Evolutionary conservation across 1,140 invertebrate species (phyloP).

Genomic region (Odontomachus brunneus): DNA sequence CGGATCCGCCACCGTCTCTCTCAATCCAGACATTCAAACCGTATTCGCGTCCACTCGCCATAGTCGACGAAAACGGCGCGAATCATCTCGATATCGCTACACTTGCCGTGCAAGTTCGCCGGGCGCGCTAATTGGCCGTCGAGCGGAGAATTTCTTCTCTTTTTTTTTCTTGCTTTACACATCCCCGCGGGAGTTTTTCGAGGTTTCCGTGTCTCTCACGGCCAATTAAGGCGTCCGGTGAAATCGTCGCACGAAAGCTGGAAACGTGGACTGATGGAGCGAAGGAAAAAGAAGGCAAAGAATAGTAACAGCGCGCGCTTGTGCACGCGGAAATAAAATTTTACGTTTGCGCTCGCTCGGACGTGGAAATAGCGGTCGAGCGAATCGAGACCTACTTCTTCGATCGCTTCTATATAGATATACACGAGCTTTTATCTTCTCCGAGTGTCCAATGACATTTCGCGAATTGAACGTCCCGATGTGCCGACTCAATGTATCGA

Average conservation of each 20-base stretch:
- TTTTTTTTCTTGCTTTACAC: too few species aligned
- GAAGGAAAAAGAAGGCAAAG: not conserved
- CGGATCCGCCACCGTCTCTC: slow-evolving; percentile 34
- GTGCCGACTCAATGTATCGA: not conserved
- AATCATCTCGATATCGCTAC: slow-evolving; percentile 18
- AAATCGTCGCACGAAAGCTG: too few species aligned
- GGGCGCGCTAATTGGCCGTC: not conserved
- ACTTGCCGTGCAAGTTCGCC: not conserved
- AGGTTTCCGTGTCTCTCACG: too few species aligned
- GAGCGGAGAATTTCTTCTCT: not conserved
- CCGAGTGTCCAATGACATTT: not conserved
- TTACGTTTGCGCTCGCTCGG: not conserved
- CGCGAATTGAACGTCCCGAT: slow-evolving; percentile 32
- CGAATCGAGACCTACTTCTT: slow-evolving; percentile 21
- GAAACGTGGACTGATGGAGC: too few species aligned
- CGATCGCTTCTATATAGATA: slow-evolving; percentile 12
- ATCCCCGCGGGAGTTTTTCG: too few species aligned
- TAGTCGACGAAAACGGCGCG: not conserved
- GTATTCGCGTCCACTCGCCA: slow-evolving; percentile 3
- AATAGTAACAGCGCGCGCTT: not conserved
- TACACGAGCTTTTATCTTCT: slow-evolving; percentile 2
- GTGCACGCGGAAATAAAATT: not conserved
- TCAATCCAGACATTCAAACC: slow-evolving; percentile 13
- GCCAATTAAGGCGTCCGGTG: not conserved
- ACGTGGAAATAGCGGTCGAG: slow-evolving; percentile 14